Evolutionary conservation across 2,113 vertebrate genomes (phyloP).

Genomic region (Chaenogobius annularis): DNA sequence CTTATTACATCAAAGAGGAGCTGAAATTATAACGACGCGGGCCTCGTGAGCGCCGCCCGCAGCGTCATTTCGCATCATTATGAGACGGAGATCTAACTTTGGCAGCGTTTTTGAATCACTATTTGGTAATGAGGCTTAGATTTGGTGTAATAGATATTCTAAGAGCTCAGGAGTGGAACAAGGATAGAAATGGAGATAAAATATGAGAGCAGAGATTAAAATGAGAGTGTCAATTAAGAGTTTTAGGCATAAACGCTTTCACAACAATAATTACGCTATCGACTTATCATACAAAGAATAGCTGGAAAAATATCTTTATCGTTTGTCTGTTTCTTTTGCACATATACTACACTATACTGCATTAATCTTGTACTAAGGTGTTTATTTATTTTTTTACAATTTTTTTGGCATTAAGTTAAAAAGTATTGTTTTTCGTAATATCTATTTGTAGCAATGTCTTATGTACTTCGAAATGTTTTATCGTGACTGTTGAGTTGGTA

Average conservation of each 20-base stretch:
- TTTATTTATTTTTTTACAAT: too few species aligned
- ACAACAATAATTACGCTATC: neutral
- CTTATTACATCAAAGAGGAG: conserved; percentile 57
- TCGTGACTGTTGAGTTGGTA: too few species aligned
- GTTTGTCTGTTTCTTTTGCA: too few species aligned
- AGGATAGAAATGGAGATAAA: conserved; percentile 7
- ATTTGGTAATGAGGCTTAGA: conserved; percentile 18
- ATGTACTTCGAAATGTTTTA: too few species aligned
- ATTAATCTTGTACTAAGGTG: too few species aligned
- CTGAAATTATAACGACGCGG: conserved; percentile 43
- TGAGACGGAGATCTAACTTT: conserved; percentile 37
- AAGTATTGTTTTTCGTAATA: too few species aligned
- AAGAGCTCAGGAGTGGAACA: neutral
- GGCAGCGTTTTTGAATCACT: conserved; percentile 28
- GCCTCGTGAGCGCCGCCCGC: conserved; percentile 32
- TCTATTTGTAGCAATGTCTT: too few species aligned
- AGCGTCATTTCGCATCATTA: conserved; percentile 58
- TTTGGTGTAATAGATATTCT: conserved; percentile 10
- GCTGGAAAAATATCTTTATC: too few species aligned
- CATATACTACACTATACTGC: too few species aligned
- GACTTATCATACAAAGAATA: too few species aligned
- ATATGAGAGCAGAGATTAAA: neutral
- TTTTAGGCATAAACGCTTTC: conserved; percentile 6
- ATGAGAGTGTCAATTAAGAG: neutral
- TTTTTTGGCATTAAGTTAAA: too few species aligned